A percentile compares a stretch with the other conserved stretches of the same genome.
Evolutionary conservation across 2,113 vertebrate genomes (phyloP).

Genomic region (Tylochromis polylepis): DNA sequence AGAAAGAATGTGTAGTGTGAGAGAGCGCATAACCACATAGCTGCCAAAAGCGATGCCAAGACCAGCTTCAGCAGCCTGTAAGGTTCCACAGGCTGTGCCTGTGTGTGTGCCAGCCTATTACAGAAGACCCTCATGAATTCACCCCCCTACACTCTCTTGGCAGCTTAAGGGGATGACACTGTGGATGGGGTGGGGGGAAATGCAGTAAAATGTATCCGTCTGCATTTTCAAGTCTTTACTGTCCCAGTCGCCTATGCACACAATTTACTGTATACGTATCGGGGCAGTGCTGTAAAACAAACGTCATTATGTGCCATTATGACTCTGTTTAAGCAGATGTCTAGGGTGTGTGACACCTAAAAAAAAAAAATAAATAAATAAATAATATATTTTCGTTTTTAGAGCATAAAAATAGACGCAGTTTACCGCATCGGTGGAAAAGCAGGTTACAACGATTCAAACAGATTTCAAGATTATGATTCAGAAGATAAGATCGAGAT

Average conservation of each 20-base stretch:
- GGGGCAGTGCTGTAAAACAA: conserved; percentile 50
- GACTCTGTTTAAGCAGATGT: conserved; percentile 41
- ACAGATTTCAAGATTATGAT: conserved; percentile 53
- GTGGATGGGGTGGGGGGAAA: conserved; percentile 7
- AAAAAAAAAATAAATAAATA: not conserved
- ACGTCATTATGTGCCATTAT: conserved; percentile 51
- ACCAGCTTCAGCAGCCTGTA: conserved; percentile 58
- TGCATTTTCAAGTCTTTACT: conserved; percentile 35
- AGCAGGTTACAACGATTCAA: conserved; percentile 52
- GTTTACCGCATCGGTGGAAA: conserved; percentile 41
- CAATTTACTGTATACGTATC: conserved; percentile 47
- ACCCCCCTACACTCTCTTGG: conserved; percentile 51
- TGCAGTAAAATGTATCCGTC: conserved; percentile 45
- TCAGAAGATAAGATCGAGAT: conserved; percentile 52
- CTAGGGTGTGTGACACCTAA: not conserved
- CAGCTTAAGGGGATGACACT: conserved; percentile 57
- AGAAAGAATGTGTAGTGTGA: conserved; percentile 54
- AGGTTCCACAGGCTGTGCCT: conserved; percentile 60
- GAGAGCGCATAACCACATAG: conserved; percentile 72
- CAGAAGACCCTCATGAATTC: conserved; percentile 61
- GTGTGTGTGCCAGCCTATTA: conserved; percentile 61
- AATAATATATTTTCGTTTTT: not conserved
- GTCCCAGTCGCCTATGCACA: conserved; percentile 15
- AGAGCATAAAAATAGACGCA: not conserved
- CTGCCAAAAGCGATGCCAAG: conserved; percentile 68